Conservation (phyloP, 2,888 invertebrate genomes). For the Clanis bilineata region DNA sequence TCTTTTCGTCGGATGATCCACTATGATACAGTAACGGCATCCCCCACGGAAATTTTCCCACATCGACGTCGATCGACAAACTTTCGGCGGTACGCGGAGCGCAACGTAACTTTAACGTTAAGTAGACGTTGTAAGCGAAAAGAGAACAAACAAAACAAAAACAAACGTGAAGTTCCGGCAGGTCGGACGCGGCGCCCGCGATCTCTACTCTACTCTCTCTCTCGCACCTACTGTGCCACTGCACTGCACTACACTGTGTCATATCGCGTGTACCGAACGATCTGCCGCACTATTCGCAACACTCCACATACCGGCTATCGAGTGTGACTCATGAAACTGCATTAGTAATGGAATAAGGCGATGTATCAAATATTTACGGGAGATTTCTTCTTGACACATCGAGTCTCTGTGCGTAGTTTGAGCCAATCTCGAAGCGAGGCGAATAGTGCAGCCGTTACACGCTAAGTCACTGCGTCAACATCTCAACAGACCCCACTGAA, state of each 20-base stretch:
- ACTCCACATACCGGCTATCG: neutral
- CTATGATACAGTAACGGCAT: slow-evolving; percentile 56
- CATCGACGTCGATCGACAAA: slow-evolving; percentile 58
- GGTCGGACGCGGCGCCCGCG: slow-evolving; percentile 40
- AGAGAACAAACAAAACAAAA: slow-evolving; percentile 77
- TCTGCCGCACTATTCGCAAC: neutral
- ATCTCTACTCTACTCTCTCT: slow-evolving; percentile 22
- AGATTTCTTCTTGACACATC: neutral
- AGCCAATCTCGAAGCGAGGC: neutral
- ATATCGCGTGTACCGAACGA: neutral
- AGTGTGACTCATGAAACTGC: neutral
- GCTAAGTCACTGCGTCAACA: neutral
- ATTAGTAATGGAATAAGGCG: neutral
- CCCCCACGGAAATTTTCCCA: slow-evolving; percentile 54
- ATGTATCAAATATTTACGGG: neutral
- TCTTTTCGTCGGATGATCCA: slow-evolving; percentile 57
- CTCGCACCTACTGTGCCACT: neutral
- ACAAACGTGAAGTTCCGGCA: slow-evolving; percentile 71
- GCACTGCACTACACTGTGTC: neutral
- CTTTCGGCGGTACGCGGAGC: slow-evolving; percentile 51
- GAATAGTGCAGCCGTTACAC: neutral
- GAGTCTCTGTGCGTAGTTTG: neutral
- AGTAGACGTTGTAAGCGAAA: slow-evolving; percentile 68
- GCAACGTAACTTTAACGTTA: slow-evolving; percentile 57
- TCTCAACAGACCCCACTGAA: neutral